Base-by-base conservation (phyloP, 2,113 vertebrate genomes). In the Pelmatolapia mariae region DNA sequence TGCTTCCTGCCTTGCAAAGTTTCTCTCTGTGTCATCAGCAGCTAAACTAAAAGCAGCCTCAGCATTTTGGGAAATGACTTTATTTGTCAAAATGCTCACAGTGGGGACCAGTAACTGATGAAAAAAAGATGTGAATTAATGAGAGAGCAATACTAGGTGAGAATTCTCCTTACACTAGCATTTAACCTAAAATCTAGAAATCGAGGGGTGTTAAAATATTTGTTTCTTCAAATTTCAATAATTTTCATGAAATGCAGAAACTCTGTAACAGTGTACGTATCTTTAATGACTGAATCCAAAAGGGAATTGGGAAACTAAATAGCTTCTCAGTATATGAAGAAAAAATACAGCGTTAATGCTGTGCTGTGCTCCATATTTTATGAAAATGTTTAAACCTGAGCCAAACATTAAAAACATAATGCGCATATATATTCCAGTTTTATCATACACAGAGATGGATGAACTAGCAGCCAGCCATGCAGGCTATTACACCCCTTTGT, bases 281-380 rank as follows among this genome's bases (percentile, higher is more conserved):
- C 59, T 84, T 86, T 43, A 73, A 29, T 38, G 83, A 76, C 56
- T 31, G 52, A 82, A 86, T 24, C 18, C 57, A 22, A 47, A 76
- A 47, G 24, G 24, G 78, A 57, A 90, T 80, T 87, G 80, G 68
- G 83, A 50, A 80, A 83, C 53, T 86, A 86, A 81, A 89, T 82
- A 79, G 54, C 33, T 73, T 50, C 15, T 86, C 81, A 91, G 43
- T 31, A 76, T 31, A 76, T 50, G 71, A 47, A 47, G 43, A 47
- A 76, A 47, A 76, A 76, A 18, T 7, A 68, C 5, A 78, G 26
- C 7, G 8, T 82, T 26, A 5, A 16, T 16, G 7, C 43, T 54
- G 3, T 15, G 16, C n/a, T 8, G 52, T 36, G 63, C 57, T 81
- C 57, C 52, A 80, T 22, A 66, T 83, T 86, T 54, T 76, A 84